Conservation (phyloP, 2,888 invertebrate species). For the Arenicola marina region DNA sequence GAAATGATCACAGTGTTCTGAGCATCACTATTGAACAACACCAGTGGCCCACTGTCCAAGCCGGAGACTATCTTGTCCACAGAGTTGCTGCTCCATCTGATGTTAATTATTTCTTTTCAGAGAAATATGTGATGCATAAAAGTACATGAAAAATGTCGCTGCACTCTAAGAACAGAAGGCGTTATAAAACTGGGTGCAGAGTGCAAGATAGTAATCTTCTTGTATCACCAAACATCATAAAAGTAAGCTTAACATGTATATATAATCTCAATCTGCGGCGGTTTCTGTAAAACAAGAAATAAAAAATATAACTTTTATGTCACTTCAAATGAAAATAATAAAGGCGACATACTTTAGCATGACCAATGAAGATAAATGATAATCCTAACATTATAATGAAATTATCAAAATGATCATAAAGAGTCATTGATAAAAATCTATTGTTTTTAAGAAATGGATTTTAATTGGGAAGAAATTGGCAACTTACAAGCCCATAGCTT, state of each 20-base stretch:
- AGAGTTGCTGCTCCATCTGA: constrained; percentile 12
- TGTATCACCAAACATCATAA: too few species aligned
- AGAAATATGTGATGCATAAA: too few species aligned
- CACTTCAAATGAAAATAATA: too few species aligned
- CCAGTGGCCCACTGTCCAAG: constrained; percentile 18
- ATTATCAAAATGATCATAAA: not conserved
- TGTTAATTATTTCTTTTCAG: not conserved
- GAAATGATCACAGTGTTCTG: constrained; percentile 12
- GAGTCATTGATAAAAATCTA: not conserved
- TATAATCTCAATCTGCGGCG: too few species aligned
- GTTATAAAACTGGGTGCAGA: not conserved
- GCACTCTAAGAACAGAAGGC: not conserved
- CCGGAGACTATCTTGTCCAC: constrained; percentile 2
- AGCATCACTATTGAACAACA: constrained; percentile 9
- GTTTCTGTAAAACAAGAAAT: too few species aligned
- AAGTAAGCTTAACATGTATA: too few species aligned
- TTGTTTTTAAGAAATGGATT: not conserved
- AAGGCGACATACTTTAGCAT: too few species aligned
- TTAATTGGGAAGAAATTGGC: not conserved
- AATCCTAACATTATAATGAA: too few species aligned
- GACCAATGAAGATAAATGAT: too few species aligned
- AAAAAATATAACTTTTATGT: too few species aligned
- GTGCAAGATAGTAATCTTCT: too few species aligned
- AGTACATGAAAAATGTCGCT: not conserved
- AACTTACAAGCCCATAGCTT: constrained; percentile 8